Evolutionary conservation across 2,113 vertebrate species (phyloP).

Genomic region (Hydrochoerus hydrochaeris): DNA sequence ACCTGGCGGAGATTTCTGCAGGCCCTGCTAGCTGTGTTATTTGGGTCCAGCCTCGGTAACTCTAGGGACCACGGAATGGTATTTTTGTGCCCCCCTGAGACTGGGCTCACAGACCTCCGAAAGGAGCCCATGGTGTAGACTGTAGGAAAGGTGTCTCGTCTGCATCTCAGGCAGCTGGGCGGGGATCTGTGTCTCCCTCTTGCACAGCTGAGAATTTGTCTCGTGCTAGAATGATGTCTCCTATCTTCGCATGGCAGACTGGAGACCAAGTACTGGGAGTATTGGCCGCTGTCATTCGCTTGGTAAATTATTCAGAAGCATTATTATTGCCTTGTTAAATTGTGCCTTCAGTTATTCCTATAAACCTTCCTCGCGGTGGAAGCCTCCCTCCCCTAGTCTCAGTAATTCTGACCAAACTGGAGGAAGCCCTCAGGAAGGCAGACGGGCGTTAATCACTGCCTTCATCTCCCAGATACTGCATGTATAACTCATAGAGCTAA

Average conservation of each 20-base stretch:
- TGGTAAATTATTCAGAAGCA: conserved; percentile 85
- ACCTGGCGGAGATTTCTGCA: neutral
- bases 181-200: neutral
- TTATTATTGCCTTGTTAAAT: conserved; percentile 84
- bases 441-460: conserved; percentile 83
- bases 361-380: conserved; percentile 79
- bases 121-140: neutral
- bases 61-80: neutral
- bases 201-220: neutral
- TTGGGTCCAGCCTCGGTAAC: neutral
- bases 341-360: conserved; percentile 72
- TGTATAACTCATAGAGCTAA: conserved; percentile 84
- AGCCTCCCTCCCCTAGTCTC: conserved; percentile 80
- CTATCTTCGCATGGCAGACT: rapidly evolving
- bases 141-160: rapidly evolving
- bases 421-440: conserved; percentile 82
- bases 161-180: rapidly evolving
- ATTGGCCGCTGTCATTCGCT: conserved; percentile 71
- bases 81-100: neutral
- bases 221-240: neutral
- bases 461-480: conserved; percentile 75
- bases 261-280: neutral
- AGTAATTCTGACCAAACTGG: conserved; percentile 81
- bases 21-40: neutral
- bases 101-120: neutral